Conservation (phyloP, 2,113 vertebrate species). For the Sphyrna mokarran region DNA sequence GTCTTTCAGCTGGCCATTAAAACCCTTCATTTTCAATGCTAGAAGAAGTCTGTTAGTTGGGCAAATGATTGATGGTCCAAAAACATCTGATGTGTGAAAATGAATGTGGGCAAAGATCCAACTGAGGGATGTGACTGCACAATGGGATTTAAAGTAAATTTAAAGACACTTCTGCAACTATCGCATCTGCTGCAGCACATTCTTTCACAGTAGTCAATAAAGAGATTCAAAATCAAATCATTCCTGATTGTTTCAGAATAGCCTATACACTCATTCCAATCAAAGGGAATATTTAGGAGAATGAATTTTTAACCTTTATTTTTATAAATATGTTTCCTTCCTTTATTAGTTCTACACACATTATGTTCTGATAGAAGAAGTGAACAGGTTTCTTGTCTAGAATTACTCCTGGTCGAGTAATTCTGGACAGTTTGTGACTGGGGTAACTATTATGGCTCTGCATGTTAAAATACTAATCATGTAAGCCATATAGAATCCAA, state of each 20-base stretch:
- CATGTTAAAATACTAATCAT: neutral
- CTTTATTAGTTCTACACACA: neutral
- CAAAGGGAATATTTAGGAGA: neutral
- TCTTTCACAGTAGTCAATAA: neutral
- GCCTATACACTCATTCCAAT: neutral
- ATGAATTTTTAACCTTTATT: neutral
- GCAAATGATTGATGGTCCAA: neutral
- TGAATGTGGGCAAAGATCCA: neutral
- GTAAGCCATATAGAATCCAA: neutral
- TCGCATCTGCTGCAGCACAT: neutral
- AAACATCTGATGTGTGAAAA: neutral
- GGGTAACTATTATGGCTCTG: neutral
- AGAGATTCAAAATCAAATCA: neutral
- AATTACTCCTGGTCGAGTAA: neutral
- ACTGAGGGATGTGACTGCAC: neutral
- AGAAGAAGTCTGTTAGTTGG: slow-evolving; percentile 44
- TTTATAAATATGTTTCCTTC: neutral
- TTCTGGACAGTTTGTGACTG: neutral
- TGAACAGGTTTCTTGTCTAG: neutral
- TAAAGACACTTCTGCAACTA: neutral
- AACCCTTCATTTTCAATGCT: slow-evolving; percentile 50
- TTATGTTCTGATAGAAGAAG: neutral
- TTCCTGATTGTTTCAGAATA: neutral
- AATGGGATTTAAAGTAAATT: neutral
- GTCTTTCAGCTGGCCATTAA: slow-evolving; percentile 45